phyloP scores from a whole-genome alignment of 2,888 invertebrate genomes.

The Patella caerulea region DNA sequence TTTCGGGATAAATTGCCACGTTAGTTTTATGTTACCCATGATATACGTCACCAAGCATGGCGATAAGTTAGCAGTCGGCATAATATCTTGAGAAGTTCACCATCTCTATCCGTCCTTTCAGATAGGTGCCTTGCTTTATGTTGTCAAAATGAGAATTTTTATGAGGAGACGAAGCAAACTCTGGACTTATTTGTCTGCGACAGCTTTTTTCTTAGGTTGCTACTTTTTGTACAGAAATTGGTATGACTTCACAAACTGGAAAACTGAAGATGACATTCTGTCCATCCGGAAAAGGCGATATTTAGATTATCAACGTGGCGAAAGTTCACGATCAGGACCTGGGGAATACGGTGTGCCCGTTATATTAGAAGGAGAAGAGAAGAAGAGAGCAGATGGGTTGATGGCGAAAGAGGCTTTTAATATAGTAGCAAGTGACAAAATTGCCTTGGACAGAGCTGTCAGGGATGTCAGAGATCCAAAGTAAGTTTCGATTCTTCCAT shows the following conservation, averaged over 20 bases:
- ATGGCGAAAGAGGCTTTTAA: slow-evolving; percentile 90
- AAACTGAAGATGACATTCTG: slow-evolving; percentile 9
- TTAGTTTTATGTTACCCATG: not conserved
- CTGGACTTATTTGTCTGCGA: not conserved
- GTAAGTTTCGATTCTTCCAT: slow-evolving; percentile 61
- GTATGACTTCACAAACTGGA: not conserved
- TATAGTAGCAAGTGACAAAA: slow-evolving; percentile 87
- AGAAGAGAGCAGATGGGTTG: slow-evolving; percentile 77
- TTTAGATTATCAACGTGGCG: slow-evolving; percentile 46
- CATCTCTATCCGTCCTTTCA: not conserved
- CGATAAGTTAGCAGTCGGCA: not conserved
- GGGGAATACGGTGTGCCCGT: slow-evolving; percentile 68
- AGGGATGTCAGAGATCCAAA: slow-evolving; percentile 76
- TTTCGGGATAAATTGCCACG: not conserved
- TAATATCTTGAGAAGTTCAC: not conserved
- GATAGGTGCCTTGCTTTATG: not conserved
- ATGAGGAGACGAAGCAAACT: not conserved
- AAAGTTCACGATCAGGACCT: slow-evolving; percentile 56
- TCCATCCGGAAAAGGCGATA: slow-evolving; percentile 39
- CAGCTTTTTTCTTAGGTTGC: not conserved
- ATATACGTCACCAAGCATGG: not conserved
- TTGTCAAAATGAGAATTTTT: not conserved
- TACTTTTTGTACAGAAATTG: slow-evolving; percentile 2
- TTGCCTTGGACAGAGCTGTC: slow-evolving; percentile 86
- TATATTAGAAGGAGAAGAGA: slow-evolving; percentile 73